Evolutionary conservation across 2,797 vertebrate genomes (phyloP).

Genomic region (Hippoglossus hippoglossus): DNA sequence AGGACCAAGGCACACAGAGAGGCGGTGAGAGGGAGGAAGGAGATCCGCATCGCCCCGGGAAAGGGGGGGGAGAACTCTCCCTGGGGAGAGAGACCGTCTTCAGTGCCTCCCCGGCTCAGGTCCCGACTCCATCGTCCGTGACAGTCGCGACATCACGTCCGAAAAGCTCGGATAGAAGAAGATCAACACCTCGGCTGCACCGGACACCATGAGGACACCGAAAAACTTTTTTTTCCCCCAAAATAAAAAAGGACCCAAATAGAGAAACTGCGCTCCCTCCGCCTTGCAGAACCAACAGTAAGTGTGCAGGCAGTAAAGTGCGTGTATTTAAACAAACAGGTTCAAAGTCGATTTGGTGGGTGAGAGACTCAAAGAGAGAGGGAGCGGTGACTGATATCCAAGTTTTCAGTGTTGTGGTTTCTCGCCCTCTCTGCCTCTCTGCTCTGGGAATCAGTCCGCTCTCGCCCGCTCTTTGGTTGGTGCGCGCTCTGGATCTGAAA

Average conservation of each 20-base stretch:
- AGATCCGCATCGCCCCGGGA: conserved; percentile 86
- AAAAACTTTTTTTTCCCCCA: conserved; percentile 17
- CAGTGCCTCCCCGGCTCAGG: conserved; percentile 81
- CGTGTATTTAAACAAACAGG: conserved; percentile 87
- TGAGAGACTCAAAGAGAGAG: conserved; percentile 68
- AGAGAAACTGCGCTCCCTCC: conserved; percentile 64
- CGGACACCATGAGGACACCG: conserved; percentile 65
- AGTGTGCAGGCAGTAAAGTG: conserved; percentile 80
- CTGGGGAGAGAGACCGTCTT: conserved; percentile 78
- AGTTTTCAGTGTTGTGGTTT: conserved; percentile 78
- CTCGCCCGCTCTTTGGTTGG: conserved; percentile 39
- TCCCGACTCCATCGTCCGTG: conserved; percentile 85
- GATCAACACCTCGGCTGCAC: conserved; percentile 65
- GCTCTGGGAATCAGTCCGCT: conserved; percentile 62
- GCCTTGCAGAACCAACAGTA: conserved; percentile 71
- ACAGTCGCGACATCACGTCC: conserved; percentile 78
- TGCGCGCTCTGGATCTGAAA: conserved; percentile 45
- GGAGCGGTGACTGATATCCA: conserved; percentile 76
- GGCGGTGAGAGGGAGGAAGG: conserved; percentile 87
- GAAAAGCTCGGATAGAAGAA: conserved; percentile 50
- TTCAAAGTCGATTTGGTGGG: conserved; percentile 86
- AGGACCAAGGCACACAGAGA: conserved; percentile 86
- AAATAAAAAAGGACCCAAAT: conserved; percentile 23
- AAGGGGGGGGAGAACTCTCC: conserved; percentile 71
- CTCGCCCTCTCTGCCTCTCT: conserved; percentile 66